Base-by-base conservation (phyloP, 2,888 invertebrate genomes). In the Adelphocoris suturalis region DNA sequence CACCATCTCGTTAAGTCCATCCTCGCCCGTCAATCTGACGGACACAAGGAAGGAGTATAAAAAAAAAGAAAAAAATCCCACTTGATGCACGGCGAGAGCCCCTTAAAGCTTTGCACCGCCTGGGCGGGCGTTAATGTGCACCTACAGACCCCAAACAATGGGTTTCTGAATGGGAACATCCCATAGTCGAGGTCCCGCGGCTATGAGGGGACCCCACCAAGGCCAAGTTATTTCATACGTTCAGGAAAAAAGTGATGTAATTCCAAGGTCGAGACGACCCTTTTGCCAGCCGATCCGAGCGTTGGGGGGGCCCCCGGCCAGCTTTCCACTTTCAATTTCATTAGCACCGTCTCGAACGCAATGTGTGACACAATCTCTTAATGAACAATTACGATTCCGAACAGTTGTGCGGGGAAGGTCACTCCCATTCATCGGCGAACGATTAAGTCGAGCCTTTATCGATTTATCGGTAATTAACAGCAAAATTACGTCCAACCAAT, bases 231-330 rank as follows among this genome's bases (percentile, higher is more conserved):
- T 88, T 88, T 88, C 88, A 88, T 88, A 80, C 88, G 88, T 88
- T 80, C 78, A 88, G 88, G 88, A 88, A 88, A 82, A 78, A 88
- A 88, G 88, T 88, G 76, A 88, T 78, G 88, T 80, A 88, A 88
- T 78, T 76, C 78, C 88, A 88, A 88, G 88, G 88, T 88, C 88
- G 57, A 88, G 88, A 78, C 88, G 88, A 55, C 86, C 68, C 37
- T 88, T 75, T 88, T 88, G 88, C 78, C 88, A 76, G 78, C n/a
- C 88, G 85, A 19, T 37, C 52, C 47, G 48, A 19, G 48, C 47
- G 52, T 46, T 19, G 46, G 14, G 48, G 46, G 61, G 37, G 37
- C n/a, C 85, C 27, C 5, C 68, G 9, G 68, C n/a, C 61, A 9
- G 55, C 88, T 88, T 76, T 52, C 88, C 19, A 80, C 88, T 88